phyloP scores from a whole-genome alignment of 2,888 invertebrate genomes.

The Iselma pallidipennis region DNA sequence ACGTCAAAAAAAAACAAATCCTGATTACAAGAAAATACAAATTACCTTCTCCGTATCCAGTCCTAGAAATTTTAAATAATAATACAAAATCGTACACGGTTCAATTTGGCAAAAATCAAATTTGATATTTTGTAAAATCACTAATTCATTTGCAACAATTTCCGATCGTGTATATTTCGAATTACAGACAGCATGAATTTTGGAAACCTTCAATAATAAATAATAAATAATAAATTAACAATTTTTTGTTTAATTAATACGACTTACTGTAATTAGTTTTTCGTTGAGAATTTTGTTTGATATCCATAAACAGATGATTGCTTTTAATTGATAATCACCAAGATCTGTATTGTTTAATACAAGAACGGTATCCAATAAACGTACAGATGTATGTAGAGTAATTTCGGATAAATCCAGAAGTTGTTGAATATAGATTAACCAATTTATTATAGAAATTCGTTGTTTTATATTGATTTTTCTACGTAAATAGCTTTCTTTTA shows the following conservation, averaged over 20 bases:
- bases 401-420: not conserved
- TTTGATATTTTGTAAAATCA: not conserved
- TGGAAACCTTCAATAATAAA: not conserved
- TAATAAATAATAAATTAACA: too few relatives aligned
- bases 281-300: not conserved
- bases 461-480: not conserved
- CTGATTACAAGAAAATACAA: not conserved
- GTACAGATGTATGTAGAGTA: not conserved
- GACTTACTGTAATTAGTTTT: not conserved
- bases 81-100: not conserved
- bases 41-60: not conserved
- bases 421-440: not conserved
- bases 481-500: not conserved
- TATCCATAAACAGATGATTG: not conserved
- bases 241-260: not conserved
- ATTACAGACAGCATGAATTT: not conserved
- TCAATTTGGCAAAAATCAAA: not conserved
- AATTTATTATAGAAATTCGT: not conserved
- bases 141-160: not conserved
- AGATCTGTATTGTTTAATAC: not conserved
- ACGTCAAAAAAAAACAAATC: not conserved
- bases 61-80: not conserved
- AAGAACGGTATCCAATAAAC: not conserved
- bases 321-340: not conserved
- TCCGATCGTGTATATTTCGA: not conserved